Base-by-base conservation (phyloP, 2,797 vertebrate genomes). In the Champsocephalus esox region DNA sequence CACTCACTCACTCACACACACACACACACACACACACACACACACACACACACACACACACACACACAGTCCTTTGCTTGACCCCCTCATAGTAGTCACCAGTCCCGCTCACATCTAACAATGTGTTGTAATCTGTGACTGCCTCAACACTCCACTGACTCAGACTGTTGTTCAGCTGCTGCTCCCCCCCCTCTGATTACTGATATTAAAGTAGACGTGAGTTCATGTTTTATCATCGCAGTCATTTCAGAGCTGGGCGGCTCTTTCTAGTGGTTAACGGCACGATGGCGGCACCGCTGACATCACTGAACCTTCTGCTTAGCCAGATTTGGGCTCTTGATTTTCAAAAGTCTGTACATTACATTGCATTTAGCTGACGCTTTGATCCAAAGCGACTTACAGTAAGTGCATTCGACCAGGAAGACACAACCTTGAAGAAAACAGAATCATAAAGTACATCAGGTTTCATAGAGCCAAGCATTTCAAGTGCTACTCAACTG, bases 11-110 rank as follows among this genome's bases (percentile, higher is more conserved):
- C 34, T 8, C 34, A 8, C 34, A 34, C 34, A 8, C 34, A 34
- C 34, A 34, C 34, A 34, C 34, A 49, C 48, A 52, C 58, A 50
- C 41, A 49, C 24, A 34, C 34, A 5, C 34, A 34, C 34, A 5
- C 7, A 49, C 48, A 49, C 61, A 50, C 32, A 49, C 43, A 55
- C 16, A 54, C 6, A 34, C 34, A 8, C 34, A 71, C 62, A 58
- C 69, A 32, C 68, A 64, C 68, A 3, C 16, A 81, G 83, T 88
- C 86, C 86, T 86, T 52, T 88, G 19, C 45, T 43, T 83, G 84
- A 84, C 82, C 81, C 34, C 74, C 34, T 64, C 41, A 54, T 24
- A 43, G 28, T 62, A 46, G 28, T 78, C 77, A 68, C 66, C 60
- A 56, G 61, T 79, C 56, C 60, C 72, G 65, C 76, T 79, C 73